These are phyloP conservation scores for Drosophila burlai DNA, from an alignment of 1,140 invertebrate species.

Conservation along the genomic window DNA sequence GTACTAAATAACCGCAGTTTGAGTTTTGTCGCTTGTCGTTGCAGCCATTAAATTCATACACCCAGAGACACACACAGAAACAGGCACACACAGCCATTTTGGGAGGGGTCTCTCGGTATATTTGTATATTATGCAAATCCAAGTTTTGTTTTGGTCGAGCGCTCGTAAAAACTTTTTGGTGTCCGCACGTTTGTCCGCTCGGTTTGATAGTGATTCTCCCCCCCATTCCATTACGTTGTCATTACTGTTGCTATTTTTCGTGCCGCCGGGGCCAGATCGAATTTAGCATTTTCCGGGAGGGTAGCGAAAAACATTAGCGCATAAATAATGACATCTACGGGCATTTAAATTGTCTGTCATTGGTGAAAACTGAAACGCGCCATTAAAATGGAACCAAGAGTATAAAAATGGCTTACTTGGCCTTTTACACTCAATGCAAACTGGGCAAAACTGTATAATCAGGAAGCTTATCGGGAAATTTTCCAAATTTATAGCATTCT, in stretches of 20 bases:
- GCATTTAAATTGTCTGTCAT: slow-evolving; percentile 47
- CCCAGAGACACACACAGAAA: slow-evolving; percentile 1
- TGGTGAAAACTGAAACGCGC: slow-evolving; percentile 23
- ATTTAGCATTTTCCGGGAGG: slow-evolving; percentile 54
- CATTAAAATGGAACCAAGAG: slow-evolving; percentile 26
- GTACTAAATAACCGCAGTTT: slow-evolving; percentile 80
- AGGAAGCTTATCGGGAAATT: not conserved
- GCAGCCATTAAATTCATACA: slow-evolving; percentile 76
- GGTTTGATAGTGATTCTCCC: slow-evolving; percentile 46
- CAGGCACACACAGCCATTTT: not conserved
- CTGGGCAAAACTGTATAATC: slow-evolving; percentile 9
- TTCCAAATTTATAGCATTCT: not conserved
- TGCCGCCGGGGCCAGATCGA: slow-evolving; percentile 44
- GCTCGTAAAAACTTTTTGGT: slow-evolving; percentile 74
- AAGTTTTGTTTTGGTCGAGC: slow-evolving; percentile 63
- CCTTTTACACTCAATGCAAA: not conserved
- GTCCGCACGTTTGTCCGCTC: slow-evolving; percentile 71
- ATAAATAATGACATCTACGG: slow-evolving; percentile 64
- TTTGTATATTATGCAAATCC: slow-evolving; percentile 77
- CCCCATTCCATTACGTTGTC: slow-evolving; percentile 6
- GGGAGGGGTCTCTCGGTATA: slow-evolving; percentile 20
- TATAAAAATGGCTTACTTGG: slow-evolving; percentile 32
- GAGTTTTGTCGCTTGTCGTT: slow-evolving; percentile 77
- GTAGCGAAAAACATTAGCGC: slow-evolving; percentile 62
- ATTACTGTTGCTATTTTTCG: slow-evolving; percentile 38